A percentile compares a stretch with the other conserved stretches of the same genome.
Evolutionary conservation across 1,140 invertebrate species (phyloP).

Genomic region (Colletes latitarsis): DNA sequence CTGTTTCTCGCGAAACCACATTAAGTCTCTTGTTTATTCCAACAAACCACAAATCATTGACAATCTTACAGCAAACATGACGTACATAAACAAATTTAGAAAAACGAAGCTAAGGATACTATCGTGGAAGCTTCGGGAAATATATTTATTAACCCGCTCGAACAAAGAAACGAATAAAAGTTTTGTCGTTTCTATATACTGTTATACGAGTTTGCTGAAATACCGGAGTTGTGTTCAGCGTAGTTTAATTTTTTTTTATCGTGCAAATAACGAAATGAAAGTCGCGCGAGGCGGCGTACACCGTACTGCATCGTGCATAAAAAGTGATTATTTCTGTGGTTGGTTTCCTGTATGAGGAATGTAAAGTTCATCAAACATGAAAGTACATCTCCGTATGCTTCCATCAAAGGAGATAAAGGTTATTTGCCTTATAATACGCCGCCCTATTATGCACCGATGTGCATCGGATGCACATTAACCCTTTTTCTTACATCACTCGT

Average conservation of each 20-base stretch:
- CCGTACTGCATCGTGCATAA: slow-evolving; percentile 28
- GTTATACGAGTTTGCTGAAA: no score
- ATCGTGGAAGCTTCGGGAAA: no score
- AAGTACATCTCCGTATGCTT: slow-evolving; percentile 18
- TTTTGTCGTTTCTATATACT: no score
- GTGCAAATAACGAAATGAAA: slow-evolving; percentile 30
- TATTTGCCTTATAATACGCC: background rate
- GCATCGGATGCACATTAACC: background rate
- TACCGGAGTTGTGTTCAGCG: no score
- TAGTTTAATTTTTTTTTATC: slow-evolving; percentile 23
- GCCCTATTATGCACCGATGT: slow-evolving; percentile 22
- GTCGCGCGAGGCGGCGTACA: slow-evolving; percentile 8
- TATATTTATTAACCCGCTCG: no score
- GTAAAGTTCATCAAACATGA: slow-evolving; percentile 44
- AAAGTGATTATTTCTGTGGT: slow-evolving; percentile 39
- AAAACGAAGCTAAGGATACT: no score
- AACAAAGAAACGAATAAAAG: no score
- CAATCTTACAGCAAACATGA: no score
- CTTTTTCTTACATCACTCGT: background rate
- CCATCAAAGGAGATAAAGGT: background rate
- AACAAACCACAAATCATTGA: no score
- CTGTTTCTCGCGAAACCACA: no score
- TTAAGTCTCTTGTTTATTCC: no score
- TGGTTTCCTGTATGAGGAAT: background rate
- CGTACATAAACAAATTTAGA: no score